phyloP scores from a whole-genome alignment of 2,113 vertebrate genomes.

The Syngnathoides biaculeatus region DNA sequence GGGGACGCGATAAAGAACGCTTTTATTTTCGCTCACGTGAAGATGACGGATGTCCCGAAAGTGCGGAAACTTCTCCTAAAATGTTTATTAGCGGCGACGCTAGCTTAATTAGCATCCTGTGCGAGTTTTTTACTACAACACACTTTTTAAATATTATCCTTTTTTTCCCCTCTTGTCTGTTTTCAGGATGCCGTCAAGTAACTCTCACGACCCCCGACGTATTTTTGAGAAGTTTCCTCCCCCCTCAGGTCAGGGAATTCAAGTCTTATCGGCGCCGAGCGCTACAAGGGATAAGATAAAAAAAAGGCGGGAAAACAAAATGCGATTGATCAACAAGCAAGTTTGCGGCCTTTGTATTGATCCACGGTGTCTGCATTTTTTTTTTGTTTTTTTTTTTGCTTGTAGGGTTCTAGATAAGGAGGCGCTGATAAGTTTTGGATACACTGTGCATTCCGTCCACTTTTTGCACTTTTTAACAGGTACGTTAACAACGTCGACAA shows the following conservation, averaged over 20 bases:
- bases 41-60: background rate
- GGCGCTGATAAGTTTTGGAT: background rate
- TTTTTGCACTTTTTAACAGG: no score
- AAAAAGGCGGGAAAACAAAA: conserved; percentile 54
- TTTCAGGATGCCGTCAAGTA: background rate
- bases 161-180: background rate
- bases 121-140: no score
- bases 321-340: conserved; percentile 62
- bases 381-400: no score
- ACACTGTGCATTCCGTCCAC: background rate
- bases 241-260: conserved; percentile 45
- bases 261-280: conserved; percentile 57
- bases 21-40: background rate
- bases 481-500: no score
- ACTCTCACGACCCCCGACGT: background rate
- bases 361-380: conserved; percentile 10
- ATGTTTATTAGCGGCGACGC: background rate
- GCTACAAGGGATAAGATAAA: conserved; percentile 59
- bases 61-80: background rate
- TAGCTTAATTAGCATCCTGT: no score
- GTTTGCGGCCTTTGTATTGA: conserved; percentile 64
- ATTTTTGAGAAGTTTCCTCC: conserved; percentile 1
- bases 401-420: background rate
- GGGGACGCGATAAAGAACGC: conserved; percentile 7
- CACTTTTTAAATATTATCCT: no score